Conservation (phyloP, 2,797 vertebrate species). For the Typhlichthys eigenmanni region DNA sequence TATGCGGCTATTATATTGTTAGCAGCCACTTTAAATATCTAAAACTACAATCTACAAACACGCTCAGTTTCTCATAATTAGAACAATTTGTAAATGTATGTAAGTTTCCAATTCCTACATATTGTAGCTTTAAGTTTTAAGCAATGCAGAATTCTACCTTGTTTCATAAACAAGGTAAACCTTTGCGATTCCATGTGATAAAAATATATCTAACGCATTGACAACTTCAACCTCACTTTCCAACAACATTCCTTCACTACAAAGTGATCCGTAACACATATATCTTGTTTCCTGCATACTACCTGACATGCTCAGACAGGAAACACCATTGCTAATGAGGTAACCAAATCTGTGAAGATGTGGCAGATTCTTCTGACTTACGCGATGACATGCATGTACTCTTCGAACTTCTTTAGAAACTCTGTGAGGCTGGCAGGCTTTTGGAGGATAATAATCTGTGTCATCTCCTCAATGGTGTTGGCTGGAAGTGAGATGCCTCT, state of each 20-base stretch:
- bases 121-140: not conserved
- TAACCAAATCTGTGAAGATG: not conserved
- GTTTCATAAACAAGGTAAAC: not conserved
- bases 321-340: conserved; percentile 15
- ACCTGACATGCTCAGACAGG: not conserved
- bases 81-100: no score
- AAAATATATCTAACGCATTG: not conserved
- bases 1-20: no score
- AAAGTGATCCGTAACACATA: conserved; percentile 15
- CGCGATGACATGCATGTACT: conserved; percentile 93
- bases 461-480: conserved; percentile 66
- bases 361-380: conserved; percentile 72
- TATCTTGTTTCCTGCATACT: conserved; percentile 1
- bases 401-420: conserved; percentile 85
- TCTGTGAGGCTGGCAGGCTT: conserved; percentile 74
- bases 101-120: no score
- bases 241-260: conserved; percentile 3
- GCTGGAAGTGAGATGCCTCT: conserved; percentile 79
- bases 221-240: conserved; percentile 22
- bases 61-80: no score
- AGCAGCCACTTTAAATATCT: no score
- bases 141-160: conserved; percentile 15
- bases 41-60: no score
- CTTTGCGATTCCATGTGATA: conserved; percentile 8
- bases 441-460: conserved; percentile 61